Conservation (phyloP, 2,888 invertebrate genomes). For the Drosophila percnosoma region DNA sequence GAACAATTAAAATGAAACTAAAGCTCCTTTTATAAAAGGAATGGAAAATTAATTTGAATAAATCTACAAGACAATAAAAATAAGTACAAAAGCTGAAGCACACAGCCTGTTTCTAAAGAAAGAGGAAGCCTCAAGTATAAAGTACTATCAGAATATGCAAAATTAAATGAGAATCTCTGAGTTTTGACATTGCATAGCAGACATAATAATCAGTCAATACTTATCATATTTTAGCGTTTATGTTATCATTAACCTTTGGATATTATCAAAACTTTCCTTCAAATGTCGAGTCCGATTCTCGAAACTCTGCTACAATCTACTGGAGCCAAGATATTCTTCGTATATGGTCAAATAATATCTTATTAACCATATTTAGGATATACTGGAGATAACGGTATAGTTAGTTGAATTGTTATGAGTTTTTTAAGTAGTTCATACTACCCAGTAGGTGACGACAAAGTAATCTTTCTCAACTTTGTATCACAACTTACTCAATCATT, state of each 20-base stretch:
- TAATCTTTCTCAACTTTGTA: neutral
- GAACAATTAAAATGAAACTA: neutral
- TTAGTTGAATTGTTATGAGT: no score
- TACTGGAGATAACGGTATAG: neutral
- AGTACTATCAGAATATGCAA: neutral
- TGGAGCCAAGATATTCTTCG: neutral
- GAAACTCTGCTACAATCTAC: no score
- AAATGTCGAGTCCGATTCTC: no score
- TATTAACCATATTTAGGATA: neutral
- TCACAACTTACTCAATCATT: neutral
- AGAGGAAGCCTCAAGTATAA: neutral
- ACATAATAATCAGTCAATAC: neutral
- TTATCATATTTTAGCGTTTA: neutral
- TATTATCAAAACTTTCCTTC: no score
- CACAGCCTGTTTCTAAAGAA: neutral
- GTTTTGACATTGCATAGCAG: neutral
- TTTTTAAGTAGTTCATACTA: neutral
- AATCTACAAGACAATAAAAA: neutral
- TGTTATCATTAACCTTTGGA: neutral
- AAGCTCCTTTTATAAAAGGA: neutral
- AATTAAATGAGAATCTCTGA: neutral
- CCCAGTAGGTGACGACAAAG: conserved; percentile 6
- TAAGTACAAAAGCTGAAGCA: neutral
- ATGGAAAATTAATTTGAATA: neutral
- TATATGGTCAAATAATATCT: neutral